Base-by-base conservation (phyloP, 1,140 invertebrate species). In the Psix sp. region DNA sequence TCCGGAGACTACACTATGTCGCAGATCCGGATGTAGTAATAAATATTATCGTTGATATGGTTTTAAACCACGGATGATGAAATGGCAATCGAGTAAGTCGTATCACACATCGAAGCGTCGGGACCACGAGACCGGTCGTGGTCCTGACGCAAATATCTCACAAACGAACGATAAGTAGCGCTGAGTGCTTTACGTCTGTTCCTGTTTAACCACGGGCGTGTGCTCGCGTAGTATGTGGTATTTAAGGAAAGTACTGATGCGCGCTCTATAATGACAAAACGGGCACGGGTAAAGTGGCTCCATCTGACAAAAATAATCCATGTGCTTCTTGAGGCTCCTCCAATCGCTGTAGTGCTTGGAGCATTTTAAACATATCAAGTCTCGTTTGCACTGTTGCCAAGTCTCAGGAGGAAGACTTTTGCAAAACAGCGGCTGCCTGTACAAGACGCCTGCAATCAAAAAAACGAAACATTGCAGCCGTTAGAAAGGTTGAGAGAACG, bases 241-340 rank as follows among this genome's bases (percentile, higher is more conserved):
- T 17, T 82, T 82, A 0, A 86, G 35, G 5, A 83, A 38, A 1
- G 80, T 83, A 13, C 76, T 66, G 33, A 82, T 78, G 36, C 83
- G 77, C 4, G 82, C 80, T 33, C 77, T 76, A 40, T 86, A 81
- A 40, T 72, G 65, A 66, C 87, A 88, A 49, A 81, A 82, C 0
- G 84, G 86, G 63, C 87, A 88, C 2, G 80, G 81, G 74, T 82
- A 88, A 29, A 85, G 84, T 5, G 86, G 87, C 43, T 88, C 84
- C 49, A 87, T 80, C 26, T 87, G 85, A 65, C 88, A 89, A 74
- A 88, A 88, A 72, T 83, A 88, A 60, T 88, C 87, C 84, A 88
- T 86, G 67, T 89, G 88, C 20, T 80, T 88, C 83, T 63, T 80
- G 24, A 84, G 60, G 36, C 76, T 82, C 13, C 78, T 75, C 84